Evolutionary conservation across 2,113 vertebrate genomes (phyloP).

Genomic region (Neogobius melanostomus): DNA sequence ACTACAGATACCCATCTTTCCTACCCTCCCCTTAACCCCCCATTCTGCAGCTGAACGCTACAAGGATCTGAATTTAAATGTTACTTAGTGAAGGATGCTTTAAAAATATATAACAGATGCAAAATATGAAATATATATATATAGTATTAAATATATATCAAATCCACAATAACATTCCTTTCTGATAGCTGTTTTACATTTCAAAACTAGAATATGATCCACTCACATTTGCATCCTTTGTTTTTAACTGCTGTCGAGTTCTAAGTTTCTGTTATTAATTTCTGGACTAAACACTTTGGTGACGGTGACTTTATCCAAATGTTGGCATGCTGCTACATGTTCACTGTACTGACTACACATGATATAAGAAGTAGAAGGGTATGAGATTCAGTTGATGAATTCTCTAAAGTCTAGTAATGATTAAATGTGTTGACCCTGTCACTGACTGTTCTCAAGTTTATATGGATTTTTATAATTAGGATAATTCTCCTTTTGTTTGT

Average conservation of each 20-base stretch:
- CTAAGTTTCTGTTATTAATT: conserved; percentile 3
- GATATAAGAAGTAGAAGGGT: neutral
- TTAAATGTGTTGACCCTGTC: conserved; percentile 17
- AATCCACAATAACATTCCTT: conserved; percentile 58
- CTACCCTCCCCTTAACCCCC: conserved; percentile 17
- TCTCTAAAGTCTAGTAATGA: neutral
- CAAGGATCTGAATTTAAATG: conserved; percentile 58
- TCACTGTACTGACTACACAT: conserved; percentile 7
- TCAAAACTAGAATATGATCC: conserved; percentile 20
- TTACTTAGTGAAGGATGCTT: conserved; percentile 62
- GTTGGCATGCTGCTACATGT: conserved; percentile 13
- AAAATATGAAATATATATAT: conserved; percentile 51
- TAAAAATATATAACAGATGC: conserved; percentile 70
- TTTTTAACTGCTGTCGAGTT: conserved; percentile 2
- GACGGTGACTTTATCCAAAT: conserved; percentile 22
- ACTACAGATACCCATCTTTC: conserved; percentile 7
- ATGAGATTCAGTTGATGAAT: conserved; percentile 4
- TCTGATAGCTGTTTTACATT: conserved; percentile 50
- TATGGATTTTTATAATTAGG: conserved; percentile 34
- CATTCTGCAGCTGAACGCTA: conserved; percentile 26
- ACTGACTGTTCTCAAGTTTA: neutral
- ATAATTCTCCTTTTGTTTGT: conserved; percentile 21
- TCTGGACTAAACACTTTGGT: conserved; percentile 23
- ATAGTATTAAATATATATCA: conserved; percentile 39
- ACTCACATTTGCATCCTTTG: conserved; percentile 14